Base-by-base conservation (phyloP, 2,888 invertebrate species). In the Parnassius orleans region DNA sequence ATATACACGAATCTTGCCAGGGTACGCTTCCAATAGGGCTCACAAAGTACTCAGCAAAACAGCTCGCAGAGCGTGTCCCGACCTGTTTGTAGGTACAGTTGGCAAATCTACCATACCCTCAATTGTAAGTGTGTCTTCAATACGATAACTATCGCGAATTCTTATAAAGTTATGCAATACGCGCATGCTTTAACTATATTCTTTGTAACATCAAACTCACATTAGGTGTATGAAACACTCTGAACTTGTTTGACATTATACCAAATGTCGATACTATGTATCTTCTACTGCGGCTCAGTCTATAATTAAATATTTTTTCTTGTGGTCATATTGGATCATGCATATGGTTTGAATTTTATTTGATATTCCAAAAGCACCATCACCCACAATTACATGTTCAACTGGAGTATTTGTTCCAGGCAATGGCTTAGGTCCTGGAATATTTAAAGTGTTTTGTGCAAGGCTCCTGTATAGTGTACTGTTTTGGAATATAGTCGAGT, bases 181-280 rank as follows among this genome's bases (percentile, higher is more conserved):
- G 52, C 69, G 68, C 65, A 69, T 41, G 69, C 70, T 69, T 65
- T 44, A n/a, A 71, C 69, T 44, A 73, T 72, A 44, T 69, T 71
- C 62, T 66, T 71, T 66, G 70, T 24, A 65, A 67, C 57, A 62
- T 66, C 24, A 61, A 69, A 19, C 44, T 11, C 11, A 11, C 10
- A 44, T 44, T 11, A 9, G 44, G 44, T 44, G 44, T 44, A 44
- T 44, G 44, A 44, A 44, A 44, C 44, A 44, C 44, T 44, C 44
- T 44, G 44, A 44, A 44, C 11, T 44, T 44, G 44, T 44, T 44
- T 44, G 44, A 44, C 44, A 44, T 44, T 44, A 44, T 44, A 3
- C 19, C 44, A 44, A 44, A 44, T 44, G 44, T 44, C 44, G 44
- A 44, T 44, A 2, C 44, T 44, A 44, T 44, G 44, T 44, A 44